A percentile compares a stretch with the other conserved stretches of the same genome.
phyloP scores from a whole-genome alignment of 2,888 invertebrate species.

The Tipula vernalis region DNA sequence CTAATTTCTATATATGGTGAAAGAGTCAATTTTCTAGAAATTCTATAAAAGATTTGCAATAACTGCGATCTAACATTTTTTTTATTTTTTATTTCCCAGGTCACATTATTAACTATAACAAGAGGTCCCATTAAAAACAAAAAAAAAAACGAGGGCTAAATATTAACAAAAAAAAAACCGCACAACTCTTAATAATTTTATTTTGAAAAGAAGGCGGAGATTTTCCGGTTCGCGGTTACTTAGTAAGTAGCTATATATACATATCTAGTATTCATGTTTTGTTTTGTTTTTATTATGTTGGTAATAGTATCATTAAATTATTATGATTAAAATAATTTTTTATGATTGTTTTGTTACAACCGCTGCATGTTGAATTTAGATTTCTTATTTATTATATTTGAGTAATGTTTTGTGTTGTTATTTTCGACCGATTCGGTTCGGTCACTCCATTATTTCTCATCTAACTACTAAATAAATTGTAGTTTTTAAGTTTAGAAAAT shows the following conservation, averaged over 20 bases:
- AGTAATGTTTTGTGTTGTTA: not conserved
- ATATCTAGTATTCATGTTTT: not conserved
- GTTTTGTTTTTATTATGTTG: not conserved
- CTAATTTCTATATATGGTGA: not conserved
- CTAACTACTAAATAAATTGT: not conserved
- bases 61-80: not conserved
- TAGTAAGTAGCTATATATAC: not conserved
- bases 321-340: not conserved
- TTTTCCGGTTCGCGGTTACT: slow-evolving; percentile 4
- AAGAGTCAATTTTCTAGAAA: not conserved
- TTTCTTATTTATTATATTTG: not conserved
- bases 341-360: not conserved
- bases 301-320: not conserved
- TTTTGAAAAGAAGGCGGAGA: not conserved
- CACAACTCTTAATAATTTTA: not conserved
- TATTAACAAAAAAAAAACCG: not conserved
- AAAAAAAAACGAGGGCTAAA: not conserved
- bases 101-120: not conserved
- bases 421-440: not conserved
- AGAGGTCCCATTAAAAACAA: not conserved
- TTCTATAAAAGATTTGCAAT: not conserved
- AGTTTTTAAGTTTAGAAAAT: not conserved
- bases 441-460: not conserved
- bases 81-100: not conserved
- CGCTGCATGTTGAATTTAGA: not conserved